Conservation (phyloP, 2,888 invertebrate species). For the Azorinus chamasolen region DNA sequence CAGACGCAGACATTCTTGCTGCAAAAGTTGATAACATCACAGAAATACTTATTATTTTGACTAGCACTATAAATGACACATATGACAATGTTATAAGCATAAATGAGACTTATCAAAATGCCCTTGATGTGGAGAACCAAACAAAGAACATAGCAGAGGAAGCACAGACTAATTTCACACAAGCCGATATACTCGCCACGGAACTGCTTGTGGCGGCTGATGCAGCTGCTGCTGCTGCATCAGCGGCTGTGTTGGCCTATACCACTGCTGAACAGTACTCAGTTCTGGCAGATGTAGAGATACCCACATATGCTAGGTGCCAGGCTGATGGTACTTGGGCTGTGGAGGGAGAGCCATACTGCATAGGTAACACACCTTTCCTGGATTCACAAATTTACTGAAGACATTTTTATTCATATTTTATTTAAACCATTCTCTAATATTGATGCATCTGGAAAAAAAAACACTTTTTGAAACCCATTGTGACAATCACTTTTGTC, state of each 20-base stretch:
- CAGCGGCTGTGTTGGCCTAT: constrained; percentile 11
- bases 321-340: constrained; percentile 42
- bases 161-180: not conserved
- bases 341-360: constrained; percentile 53
- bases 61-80: not conserved
- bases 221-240: not conserved
- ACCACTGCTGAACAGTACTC: constrained; percentile 26
- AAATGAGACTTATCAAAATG: no score
- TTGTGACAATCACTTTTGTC: no score
- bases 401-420: no score
- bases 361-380: constrained; percentile 52
- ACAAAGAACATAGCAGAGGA: no score
- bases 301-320: constrained; percentile 46
- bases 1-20: not conserved
- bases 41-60: not conserved
- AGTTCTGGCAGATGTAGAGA: constrained; percentile 5
- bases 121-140: no score
- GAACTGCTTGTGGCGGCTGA: constrained; percentile 2
- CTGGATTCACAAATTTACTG: not conserved
- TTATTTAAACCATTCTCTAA: no score
- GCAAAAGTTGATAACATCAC: constrained; percentile 1
- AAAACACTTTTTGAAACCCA: no score
- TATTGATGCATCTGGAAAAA: no score
- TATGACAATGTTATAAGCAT: no score
- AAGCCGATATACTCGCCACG: not conserved